These are phyloP conservation scores for Cerceris ruficornis DNA, from an alignment of 2,888 invertebrate species.

Conservation along the genomic window DNA sequence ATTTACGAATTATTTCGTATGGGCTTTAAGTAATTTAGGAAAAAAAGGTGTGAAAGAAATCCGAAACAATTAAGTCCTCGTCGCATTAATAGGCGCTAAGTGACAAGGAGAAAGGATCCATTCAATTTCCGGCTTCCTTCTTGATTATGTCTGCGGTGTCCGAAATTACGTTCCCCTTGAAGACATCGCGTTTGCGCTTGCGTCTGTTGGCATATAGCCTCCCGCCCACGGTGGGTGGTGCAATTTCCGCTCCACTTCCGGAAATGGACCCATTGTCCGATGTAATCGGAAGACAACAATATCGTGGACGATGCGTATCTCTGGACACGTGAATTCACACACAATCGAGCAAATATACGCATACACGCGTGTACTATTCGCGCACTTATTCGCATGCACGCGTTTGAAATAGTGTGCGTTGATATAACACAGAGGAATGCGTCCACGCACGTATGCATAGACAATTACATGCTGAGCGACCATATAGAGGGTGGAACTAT, in stretches of 20 bases:
- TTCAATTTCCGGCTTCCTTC: constrained; percentile 63
- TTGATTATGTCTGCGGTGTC: constrained; percentile 46
- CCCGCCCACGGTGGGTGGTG: constrained; percentile 33
- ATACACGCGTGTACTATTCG: background rate
- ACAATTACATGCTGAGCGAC: constrained; percentile 33
- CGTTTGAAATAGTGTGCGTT: background rate
- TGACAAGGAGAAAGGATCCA: constrained; percentile 25
- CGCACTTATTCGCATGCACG: background rate
- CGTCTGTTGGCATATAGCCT: constrained; percentile 35
- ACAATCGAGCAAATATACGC: background rate
- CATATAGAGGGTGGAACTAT: constrained; percentile 40
- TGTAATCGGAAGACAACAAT: constrained; percentile 71
- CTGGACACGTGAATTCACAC: constrained; percentile 36
- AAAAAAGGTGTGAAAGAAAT: background rate
- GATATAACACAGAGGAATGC: background rate
- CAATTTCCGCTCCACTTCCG: constrained; percentile 69
- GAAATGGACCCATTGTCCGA: constrained; percentile 67
- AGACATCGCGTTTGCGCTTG: constrained; percentile 38
- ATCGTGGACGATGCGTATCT: constrained; percentile 63
- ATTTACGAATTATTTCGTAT: no score
- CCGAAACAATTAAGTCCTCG: background rate
- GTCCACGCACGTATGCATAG: constrained; percentile 29
- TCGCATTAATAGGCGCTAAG: constrained; percentile 6
- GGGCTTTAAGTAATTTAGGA: no score
- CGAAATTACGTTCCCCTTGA: constrained; percentile 57